Evolutionary conservation across 2,888 invertebrate species (phyloP).

Genomic region (Agrotis segetum): DNA sequence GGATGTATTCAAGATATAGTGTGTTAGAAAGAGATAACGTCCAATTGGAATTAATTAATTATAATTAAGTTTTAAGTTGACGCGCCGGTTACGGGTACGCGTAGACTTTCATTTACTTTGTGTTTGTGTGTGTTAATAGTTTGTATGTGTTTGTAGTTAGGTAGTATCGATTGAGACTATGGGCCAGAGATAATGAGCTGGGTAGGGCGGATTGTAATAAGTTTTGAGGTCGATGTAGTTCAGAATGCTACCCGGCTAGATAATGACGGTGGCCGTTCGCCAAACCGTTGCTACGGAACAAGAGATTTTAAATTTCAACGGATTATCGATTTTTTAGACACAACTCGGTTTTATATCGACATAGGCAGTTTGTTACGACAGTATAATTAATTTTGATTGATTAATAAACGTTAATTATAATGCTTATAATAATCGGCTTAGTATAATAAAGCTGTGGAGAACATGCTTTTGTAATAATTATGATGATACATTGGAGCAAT

Average conservation of each 20-base stretch:
- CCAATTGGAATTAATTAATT: slow-evolving; percentile 95
- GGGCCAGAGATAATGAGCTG: slow-evolving; percentile 89
- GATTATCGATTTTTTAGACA: slow-evolving; percentile 61
- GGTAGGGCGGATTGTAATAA: slow-evolving; percentile 87
- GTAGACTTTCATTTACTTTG: slow-evolving; percentile 85
- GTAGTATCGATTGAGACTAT: slow-evolving; percentile 88
- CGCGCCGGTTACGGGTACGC: slow-evolving; percentile 91
- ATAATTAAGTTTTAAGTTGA: slow-evolving; percentile 96
- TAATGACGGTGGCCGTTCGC: slow-evolving; percentile 64
- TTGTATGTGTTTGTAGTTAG: slow-evolving; percentile 82
- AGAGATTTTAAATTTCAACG: slow-evolving; percentile 61
- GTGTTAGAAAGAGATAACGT: slow-evolving; percentile 83
- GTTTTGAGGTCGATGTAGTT: slow-evolving; percentile 83
- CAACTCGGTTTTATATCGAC: slow-evolving; percentile 59
- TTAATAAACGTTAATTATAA: slow-evolving; percentile 65
- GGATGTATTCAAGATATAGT: slow-evolving; percentile 86
- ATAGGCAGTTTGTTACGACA: slow-evolving; percentile 64
- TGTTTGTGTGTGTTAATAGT: slow-evolving; percentile 80
- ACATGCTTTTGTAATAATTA: slow-evolving; percentile 55
- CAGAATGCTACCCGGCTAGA: slow-evolving; percentile 67
- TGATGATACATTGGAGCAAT: slow-evolving; percentile 30
- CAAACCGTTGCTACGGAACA: slow-evolving; percentile 43
- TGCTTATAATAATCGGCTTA: slow-evolving; percentile 58
- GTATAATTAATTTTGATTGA: slow-evolving; percentile 67
- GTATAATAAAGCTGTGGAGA: slow-evolving; percentile 52